Evolutionary conservation across 2,797 vertebrate species (phyloP).

Genomic region (Cynopterus sphinx): DNA sequence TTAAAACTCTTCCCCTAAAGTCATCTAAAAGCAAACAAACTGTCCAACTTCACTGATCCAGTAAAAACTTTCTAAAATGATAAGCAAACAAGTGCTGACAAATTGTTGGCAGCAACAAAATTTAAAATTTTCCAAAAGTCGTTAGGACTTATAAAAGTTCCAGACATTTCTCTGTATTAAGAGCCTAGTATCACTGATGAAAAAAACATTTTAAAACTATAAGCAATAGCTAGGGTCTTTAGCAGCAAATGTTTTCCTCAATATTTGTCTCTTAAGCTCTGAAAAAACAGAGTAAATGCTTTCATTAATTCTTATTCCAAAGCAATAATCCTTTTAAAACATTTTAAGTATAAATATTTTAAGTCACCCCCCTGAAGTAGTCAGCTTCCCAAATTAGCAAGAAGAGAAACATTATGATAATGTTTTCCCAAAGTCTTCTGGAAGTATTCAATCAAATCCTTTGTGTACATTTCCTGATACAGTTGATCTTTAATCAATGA

Average conservation of each 20-base stretch:
- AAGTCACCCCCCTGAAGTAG: background rate
- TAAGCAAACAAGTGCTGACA: background rate
- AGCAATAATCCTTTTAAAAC: background rate
- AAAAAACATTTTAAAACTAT: background rate
- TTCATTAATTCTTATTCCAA: background rate
- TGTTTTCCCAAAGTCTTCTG: background rate
- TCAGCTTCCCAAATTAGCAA: background rate
- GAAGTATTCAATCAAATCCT: background rate
- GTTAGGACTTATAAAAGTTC: background rate
- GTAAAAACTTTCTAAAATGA: background rate
- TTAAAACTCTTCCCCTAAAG: background rate
- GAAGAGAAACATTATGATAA: background rate
- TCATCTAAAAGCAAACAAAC: slow-evolving; percentile 8
- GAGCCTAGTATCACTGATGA: fast-evolving
- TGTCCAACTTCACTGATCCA: background rate
- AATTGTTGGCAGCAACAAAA: background rate
- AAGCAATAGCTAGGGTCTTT: background rate
- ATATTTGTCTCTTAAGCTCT: background rate
- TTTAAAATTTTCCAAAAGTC: background rate
- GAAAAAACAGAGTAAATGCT: background rate
- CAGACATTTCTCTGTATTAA: background rate
- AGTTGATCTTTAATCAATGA: background rate
- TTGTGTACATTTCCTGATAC: background rate
- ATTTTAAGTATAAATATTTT: background rate
- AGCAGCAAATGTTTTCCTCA: background rate